phyloP scores from a whole-genome alignment of 2,797 vertebrate species.

The Siniperca obscura region DNA sequence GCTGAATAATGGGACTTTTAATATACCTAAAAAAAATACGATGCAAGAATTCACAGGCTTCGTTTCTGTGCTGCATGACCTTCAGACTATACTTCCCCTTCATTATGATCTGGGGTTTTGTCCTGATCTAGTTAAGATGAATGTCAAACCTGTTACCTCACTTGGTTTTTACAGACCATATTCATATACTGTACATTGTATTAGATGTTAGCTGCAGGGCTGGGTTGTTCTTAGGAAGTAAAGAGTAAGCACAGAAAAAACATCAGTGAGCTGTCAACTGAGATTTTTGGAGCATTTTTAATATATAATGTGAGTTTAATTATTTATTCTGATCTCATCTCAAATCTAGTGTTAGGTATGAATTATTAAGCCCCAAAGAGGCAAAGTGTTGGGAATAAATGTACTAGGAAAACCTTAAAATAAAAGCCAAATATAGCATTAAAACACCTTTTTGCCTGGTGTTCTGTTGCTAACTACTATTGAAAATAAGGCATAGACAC shows the following conservation, averaged over 20 bases:
- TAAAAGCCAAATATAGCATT: slow-evolving; percentile 9
- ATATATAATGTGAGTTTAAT: slow-evolving; percentile 44
- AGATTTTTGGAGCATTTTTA: slow-evolving; percentile 24
- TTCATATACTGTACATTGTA: background rate
- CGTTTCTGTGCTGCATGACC: slow-evolving; percentile 28
- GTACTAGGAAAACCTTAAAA: slow-evolving; percentile 24
- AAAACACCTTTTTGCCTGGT: background rate
- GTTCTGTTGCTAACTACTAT: background rate
- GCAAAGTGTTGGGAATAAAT: slow-evolving; percentile 35
- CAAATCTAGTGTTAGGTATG: slow-evolving; percentile 25
- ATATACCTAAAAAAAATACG: slow-evolving; percentile 9
- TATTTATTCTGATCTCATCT: slow-evolving; percentile 40
- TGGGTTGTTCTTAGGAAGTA: background rate
- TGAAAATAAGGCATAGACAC: background rate
- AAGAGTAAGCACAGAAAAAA: background rate
- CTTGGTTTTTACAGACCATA: slow-evolving; percentile 8
- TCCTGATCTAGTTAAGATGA: slow-evolving; percentile 21
- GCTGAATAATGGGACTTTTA: slow-evolving; percentile 37
- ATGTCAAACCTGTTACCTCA: slow-evolving; percentile 24
- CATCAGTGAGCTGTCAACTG: slow-evolving; percentile 16
- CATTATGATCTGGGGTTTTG: background rate
- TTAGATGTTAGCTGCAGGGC: background rate
- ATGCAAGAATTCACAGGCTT: slow-evolving; percentile 11
- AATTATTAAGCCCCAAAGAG: slow-evolving; percentile 52
- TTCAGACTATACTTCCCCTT: slow-evolving; percentile 20